Conservation (phyloP, 2,888 invertebrate species). For the Diarsia dahlii region DNA sequence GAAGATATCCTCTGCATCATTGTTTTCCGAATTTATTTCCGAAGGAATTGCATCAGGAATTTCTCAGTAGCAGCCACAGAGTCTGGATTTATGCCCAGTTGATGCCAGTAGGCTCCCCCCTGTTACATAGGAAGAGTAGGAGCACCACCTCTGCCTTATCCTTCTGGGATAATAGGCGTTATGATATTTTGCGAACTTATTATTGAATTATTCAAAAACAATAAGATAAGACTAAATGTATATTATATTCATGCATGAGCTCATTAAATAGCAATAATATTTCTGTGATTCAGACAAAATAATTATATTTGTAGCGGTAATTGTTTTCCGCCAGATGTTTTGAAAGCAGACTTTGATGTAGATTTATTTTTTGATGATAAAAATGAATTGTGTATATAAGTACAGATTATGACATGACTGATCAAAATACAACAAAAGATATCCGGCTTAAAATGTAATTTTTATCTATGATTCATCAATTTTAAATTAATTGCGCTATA, state of each 20-base stretch:
- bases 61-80: too few relatives aligned
- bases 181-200: too few relatives aligned
- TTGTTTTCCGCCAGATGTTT: neutral
- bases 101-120: too few relatives aligned
- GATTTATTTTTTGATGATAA: constrained; percentile 14
- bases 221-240: neutral
- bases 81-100: too few relatives aligned
- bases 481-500: neutral
- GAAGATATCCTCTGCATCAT: neutral
- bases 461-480: constrained; percentile 25
- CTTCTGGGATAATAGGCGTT: too few relatives aligned
- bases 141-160: too few relatives aligned
- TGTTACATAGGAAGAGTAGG: too few relatives aligned
- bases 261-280: neutral
- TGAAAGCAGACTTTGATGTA: neutral
- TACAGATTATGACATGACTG: constrained; percentile 9
- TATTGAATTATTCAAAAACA: neutral
- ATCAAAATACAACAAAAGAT: constrained; percentile 10
- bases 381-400: neutral
- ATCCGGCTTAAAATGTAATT: constrained; percentile 24
- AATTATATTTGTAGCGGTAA: neutral
- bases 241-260: neutral
- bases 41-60: too few relatives aligned
- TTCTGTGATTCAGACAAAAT: neutral
- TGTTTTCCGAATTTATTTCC: neutral